phyloP scores from a whole-genome alignment of 2,888 invertebrate species.

The Endomychus coccineus region DNA sequence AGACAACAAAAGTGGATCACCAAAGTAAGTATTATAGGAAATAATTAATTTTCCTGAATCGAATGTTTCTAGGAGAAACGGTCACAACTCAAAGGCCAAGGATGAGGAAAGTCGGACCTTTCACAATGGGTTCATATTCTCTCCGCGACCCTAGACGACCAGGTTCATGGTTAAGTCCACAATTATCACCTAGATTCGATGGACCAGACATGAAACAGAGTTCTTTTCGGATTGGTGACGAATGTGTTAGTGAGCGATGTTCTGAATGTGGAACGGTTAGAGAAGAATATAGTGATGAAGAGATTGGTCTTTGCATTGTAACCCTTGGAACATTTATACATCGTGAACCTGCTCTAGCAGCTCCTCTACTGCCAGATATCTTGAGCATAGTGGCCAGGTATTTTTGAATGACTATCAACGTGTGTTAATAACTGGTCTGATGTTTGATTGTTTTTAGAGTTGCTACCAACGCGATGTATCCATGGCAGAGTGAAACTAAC shows the following conservation, averaged over 20 bases:
- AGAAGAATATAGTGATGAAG: constrained; percentile 95
- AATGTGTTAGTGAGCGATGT: constrained; percentile 67
- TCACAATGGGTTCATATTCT: constrained; percentile 49
- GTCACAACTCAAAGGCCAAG: constrained; percentile 48
- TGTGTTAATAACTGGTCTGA: not conserved
- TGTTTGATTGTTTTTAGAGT: constrained; percentile 47
- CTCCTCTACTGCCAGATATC: constrained; percentile 86
- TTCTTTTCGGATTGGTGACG: constrained; percentile 60
- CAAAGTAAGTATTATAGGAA: constrained; percentile 30
- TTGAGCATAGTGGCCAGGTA: constrained; percentile 83
- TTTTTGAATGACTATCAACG: not conserved
- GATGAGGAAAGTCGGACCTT: constrained; percentile 49
- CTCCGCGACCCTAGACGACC: constrained; percentile 48
- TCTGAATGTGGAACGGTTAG: constrained; percentile 83
- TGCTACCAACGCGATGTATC: constrained; percentile 70
- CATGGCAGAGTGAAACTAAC: constrained; percentile 83
- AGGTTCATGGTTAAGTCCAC: constrained; percentile 49
- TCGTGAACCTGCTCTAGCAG: constrained; percentile 90
- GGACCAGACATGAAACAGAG: constrained; percentile 51
- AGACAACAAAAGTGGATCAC: constrained; percentile 34
- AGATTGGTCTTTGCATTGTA: constrained; percentile 88
- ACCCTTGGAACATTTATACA: constrained; percentile 93
- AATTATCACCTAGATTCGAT: constrained; percentile 37
- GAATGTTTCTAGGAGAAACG: constrained; percentile 27
- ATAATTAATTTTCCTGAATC: not conserved